Evolutionary conservation across 2,113 vertebrate species (phyloP), one percentile per base, ranked within the genome.

Genomic region (Gadus chalcogrammus): DNA sequence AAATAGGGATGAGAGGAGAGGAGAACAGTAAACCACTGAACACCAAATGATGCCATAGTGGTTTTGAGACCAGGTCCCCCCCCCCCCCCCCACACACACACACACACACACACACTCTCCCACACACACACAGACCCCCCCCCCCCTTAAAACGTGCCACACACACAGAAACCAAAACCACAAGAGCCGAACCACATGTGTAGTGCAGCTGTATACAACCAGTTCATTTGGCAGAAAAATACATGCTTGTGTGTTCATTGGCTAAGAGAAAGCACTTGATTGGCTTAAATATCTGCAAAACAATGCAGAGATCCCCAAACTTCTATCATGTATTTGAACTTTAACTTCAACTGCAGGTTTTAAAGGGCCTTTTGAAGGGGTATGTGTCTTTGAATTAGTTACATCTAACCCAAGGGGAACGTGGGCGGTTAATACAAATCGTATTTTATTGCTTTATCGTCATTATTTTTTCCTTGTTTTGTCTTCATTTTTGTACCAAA

Each of bases 111-210:
- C 68, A 48, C 58, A 9, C 38, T 4, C 31, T 4, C 31, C 60
- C 31, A 6, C 58, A 1, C 27, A 0, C 61, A 62, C 61, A 13
- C 22, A 27, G 22, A 27, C 22, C 27, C 67, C 60, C 9, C 60
- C 5, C 60, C 56, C 67, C 27, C 53, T 9, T 22, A 8, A 7
- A 61, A n/a, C 5, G n/a, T 20, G n/a, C 5, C 16, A 59, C 18
- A 27, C 61, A 59, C 18, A 27, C 61, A 22, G 3, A 52, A 15
- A 63, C 64, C 13, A 8, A 31, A 77, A 5, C 0, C 65, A 71
- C 71, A n/a, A 35, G 60, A 66, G 74, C 79, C 82, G 87, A 80
- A 74, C 72, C 83, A 82, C 90, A 90, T 89, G 86, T 89, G 89
- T 76, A 69, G 1, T 73, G 70, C 88, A 88, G 87, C 83, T 84